These are phyloP conservation scores for Stramonita haemastoma DNA, from an alignment of 2,888 invertebrate genomes.

Conservation along the genomic window DNA sequence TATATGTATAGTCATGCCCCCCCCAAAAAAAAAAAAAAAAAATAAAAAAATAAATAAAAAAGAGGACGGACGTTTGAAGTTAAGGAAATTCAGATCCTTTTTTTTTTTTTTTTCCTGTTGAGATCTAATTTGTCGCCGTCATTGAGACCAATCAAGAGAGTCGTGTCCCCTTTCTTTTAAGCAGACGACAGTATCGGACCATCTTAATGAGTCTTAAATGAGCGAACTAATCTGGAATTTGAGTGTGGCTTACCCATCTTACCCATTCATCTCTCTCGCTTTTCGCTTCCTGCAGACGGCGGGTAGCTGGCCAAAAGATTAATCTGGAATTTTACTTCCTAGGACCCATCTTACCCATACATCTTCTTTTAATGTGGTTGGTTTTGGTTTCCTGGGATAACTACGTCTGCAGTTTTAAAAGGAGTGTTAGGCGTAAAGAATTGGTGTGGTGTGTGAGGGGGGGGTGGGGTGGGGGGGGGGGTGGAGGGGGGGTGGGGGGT, in stretches of 20 bases:
- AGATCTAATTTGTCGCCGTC: not conserved
- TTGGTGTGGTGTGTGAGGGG: too few relatives aligned
- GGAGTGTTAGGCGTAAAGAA: too few relatives aligned
- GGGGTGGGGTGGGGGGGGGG: too few relatives aligned
- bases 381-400: not conserved
- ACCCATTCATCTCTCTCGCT: not conserved
- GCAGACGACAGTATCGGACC: not conserved
- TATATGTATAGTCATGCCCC: not conserved
- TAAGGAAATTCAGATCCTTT: not conserved
- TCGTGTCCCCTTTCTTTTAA: not conserved
- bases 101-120: not conserved
- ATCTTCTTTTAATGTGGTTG: not conserved
- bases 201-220: not conserved
- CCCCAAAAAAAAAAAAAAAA: too few relatives aligned
- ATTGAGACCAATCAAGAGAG: not conserved
- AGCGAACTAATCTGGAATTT: not conserved
- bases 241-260: not conserved
- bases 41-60: not conserved
- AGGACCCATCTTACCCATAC: not conserved
- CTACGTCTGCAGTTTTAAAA: too few relatives aligned
- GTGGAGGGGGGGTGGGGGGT: too few relatives aligned
- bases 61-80: not conserved
- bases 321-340: not conserved
- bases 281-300: too few relatives aligned
- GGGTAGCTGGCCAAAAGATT: too few relatives aligned